Evolutionary conservation across 2,888 invertebrate species (phyloP).

Genomic region (Chloromyia formosa): DNA sequence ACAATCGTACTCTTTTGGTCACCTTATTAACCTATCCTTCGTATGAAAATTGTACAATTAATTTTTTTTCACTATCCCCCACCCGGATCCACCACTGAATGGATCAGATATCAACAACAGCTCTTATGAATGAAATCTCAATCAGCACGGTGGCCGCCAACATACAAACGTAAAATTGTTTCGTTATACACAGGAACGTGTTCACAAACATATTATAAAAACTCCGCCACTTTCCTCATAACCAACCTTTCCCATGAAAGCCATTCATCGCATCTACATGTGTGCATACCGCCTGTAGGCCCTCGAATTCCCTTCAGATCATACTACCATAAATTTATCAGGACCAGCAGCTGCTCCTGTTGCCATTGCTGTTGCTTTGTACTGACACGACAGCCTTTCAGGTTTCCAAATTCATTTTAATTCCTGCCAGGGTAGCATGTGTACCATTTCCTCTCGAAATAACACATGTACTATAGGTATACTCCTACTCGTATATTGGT

Average conservation of each 20-base stretch:
- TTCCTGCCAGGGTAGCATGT: slow-evolving; percentile 12
- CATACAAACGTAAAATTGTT: too few species aligned
- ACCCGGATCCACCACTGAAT: too few species aligned
- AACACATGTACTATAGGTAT: not conserved
- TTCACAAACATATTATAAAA: not conserved
- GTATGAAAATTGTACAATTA: too few species aligned
- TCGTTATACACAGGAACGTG: too few species aligned
- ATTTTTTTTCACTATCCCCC: too few species aligned
- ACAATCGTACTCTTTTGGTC: too few species aligned
- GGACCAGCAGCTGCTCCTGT: slow-evolving; percentile 35
- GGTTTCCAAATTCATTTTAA: slow-evolving; percentile 22
- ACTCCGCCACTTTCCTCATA: not conserved
- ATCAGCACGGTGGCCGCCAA: too few species aligned
- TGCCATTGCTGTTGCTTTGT: not conserved
- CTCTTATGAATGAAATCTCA: too few species aligned
- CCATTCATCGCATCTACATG: slow-evolving; percentile 14
- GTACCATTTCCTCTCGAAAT: slow-evolving; percentile 20
- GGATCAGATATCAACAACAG: too few species aligned
- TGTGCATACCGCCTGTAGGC: not conserved
- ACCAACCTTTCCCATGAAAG: not conserved
- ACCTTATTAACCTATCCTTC: too few species aligned
- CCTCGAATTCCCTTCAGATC: too few species aligned
- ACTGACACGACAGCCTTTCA: slow-evolving; percentile 5
- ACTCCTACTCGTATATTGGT: not conserved
- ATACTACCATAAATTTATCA: not conserved